Conservation (phyloP, 2,888 invertebrate genomes). For the Eurytoma californica region DNA sequence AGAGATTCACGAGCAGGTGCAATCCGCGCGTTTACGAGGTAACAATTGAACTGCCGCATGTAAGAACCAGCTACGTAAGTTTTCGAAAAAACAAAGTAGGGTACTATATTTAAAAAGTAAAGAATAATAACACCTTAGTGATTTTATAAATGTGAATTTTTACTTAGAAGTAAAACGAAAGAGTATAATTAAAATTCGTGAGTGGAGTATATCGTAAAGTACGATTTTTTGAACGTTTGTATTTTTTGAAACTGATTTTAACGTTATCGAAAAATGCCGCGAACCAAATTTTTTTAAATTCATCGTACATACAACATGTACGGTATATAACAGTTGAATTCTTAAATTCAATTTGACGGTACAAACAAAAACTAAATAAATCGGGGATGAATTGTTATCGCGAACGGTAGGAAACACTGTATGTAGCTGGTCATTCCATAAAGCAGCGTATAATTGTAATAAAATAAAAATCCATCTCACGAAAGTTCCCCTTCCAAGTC, state of each 20-base stretch:
- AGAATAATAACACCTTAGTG: background rate
- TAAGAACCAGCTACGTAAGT: conserved; percentile 43
- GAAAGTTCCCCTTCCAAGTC: background rate
- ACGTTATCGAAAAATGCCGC: background rate
- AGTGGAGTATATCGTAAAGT: conserved; percentile 4
- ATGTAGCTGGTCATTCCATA: conserved; percentile 48
- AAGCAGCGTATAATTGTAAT: conserved; percentile 44
- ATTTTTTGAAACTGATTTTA: conserved; percentile 18
- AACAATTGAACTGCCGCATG: conserved; percentile 35
- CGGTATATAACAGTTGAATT: background rate
- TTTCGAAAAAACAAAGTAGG: background rate
- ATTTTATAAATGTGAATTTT: background rate
- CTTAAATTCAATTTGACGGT: conserved; percentile 4
- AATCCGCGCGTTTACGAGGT: background rate
- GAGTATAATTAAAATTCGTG: background rate
- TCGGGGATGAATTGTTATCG: background rate
- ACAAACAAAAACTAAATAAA: background rate
- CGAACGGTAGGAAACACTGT: background rate
- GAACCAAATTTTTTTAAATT: background rate
- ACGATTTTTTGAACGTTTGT: conserved; percentile 14
- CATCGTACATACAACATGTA: too few relatives aligned
- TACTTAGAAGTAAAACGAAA: too few relatives aligned
- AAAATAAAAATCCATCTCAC: conserved; percentile 32
- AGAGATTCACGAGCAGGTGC: conserved; percentile 19
- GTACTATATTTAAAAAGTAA: background rate